Percentiles rank a stretch among this genome's conserved stretches.
Conservation (phyloP, 2,797 vertebrate genomes). For the Decapterus maruadsi region DNA sequence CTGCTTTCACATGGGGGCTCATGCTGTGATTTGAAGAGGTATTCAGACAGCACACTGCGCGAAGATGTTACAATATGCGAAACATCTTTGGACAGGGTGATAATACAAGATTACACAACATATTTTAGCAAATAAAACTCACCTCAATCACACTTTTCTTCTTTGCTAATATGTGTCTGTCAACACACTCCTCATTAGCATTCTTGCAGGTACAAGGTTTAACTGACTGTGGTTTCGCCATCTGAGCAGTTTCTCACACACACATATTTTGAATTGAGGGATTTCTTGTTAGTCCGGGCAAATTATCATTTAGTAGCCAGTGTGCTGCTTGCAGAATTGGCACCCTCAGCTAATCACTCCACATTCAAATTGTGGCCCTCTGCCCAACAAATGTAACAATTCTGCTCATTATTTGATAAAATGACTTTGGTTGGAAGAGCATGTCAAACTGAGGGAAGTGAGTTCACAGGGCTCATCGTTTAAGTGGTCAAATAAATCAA, state of each 20-base stretch:
- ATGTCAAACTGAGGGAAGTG: slow-evolving; percentile 36
- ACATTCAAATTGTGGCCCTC: slow-evolving; percentile 55
- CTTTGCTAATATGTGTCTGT: slow-evolving; percentile 14
- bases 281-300: slow-evolving; percentile 54
- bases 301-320: slow-evolving; percentile 61
- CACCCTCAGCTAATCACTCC: slow-evolving; percentile 66
- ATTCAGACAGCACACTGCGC: slow-evolving; percentile 13
- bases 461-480: slow-evolving; percentile 33
- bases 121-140: slow-evolving; percentile 36
- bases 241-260: slow-evolving; percentile 3
- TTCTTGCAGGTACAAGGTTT: slow-evolving; percentile 24
- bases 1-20: slow-evolving; percentile 23
- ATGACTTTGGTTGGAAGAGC: slow-evolving; percentile 45
- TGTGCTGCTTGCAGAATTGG: slow-evolving; percentile 50
- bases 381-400: slow-evolving; percentile 59
- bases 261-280: slow-evolving; percentile 55
- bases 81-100: slow-evolving; percentile 12
- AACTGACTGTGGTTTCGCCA: slow-evolving; percentile 31
- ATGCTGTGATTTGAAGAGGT: slow-evolving; percentile 23
- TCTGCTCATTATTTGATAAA: slow-evolving; percentile 72
- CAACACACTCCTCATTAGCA: slow-evolving; percentile 34
- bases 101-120: slow-evolving; percentile 25
- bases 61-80: slow-evolving; percentile 16
- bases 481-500: slow-evolving; percentile 41
- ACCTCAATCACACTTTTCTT: background rate